These are phyloP conservation scores for Stictocephala bisonia DNA, from an alignment of 2,888 invertebrate species.

Conservation along the genomic window DNA sequence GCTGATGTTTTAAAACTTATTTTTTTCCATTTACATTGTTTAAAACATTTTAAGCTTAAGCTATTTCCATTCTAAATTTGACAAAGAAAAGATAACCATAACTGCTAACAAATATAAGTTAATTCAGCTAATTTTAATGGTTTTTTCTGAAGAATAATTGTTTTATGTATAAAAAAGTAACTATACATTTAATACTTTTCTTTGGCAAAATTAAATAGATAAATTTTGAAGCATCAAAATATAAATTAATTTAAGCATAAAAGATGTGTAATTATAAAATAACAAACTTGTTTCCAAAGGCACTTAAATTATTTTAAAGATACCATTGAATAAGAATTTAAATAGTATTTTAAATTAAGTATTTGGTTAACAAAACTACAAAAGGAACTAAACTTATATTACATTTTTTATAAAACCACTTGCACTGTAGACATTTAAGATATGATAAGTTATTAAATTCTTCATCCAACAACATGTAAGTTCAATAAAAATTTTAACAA, in stretches of 20 bases:
- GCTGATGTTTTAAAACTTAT: no score
- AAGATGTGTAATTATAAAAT: not conserved
- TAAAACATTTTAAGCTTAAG: no score
- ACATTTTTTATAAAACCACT: not conserved
- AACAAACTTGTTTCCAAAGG: not conserved
- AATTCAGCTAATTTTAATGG: no score
- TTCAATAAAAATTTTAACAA: not conserved
- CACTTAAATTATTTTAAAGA: not conserved
- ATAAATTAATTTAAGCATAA: not conserved
- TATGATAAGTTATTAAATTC: not conserved
- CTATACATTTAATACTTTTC: not conserved
- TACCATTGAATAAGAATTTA: not conserved
- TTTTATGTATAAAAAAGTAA: not conserved
- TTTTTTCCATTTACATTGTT: no score
- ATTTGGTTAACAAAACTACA: not conserved
- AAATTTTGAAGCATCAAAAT: not conserved
- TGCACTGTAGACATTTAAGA: not conserved
- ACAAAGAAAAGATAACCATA: no score
- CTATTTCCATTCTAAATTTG: no score
- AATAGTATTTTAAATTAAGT: not conserved
- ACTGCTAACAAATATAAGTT: no score
- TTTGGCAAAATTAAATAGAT: no score
- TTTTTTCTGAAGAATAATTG: no score
- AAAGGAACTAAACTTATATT: not conserved
- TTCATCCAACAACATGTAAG: slow-evolving; percentile 13